Conservation (phyloP, 1,140 invertebrate species). For the Forficula auricularia region DNA sequence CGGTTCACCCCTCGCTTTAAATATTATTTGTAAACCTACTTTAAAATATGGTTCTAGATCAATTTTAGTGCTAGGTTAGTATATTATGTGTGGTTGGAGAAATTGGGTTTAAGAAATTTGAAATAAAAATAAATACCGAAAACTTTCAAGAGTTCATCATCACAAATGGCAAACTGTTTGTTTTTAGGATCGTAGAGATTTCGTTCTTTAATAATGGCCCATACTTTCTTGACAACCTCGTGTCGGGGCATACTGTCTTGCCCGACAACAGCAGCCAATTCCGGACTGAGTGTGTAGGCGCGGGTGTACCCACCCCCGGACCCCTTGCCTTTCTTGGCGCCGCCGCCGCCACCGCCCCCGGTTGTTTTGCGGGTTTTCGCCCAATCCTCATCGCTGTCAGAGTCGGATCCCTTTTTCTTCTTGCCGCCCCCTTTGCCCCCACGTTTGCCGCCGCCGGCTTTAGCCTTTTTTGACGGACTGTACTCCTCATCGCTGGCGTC, state of each 20-base stretch:
- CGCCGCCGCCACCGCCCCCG: slow-evolving; percentile 25
- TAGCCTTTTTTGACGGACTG: slow-evolving; percentile 39
- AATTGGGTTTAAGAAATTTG: not conserved
- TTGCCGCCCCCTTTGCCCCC: slow-evolving; percentile 26
- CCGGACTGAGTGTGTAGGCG: slow-evolving; percentile 64
- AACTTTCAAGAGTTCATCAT: slow-evolving; percentile 74
- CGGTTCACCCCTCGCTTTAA: too few species aligned
- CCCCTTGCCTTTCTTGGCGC: slow-evolving; percentile 22
- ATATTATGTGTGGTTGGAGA: not conserved
- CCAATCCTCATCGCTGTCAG: slow-evolving; percentile 62
- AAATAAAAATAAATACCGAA: slow-evolving; percentile 37
- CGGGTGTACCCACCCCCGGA: slow-evolving; percentile 59
- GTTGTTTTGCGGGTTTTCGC: slow-evolving; percentile 39
- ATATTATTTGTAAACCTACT: too few species aligned
- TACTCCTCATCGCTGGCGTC: slow-evolving; percentile 50
- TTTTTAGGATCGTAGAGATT: slow-evolving; percentile 83
- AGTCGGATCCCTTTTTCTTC: slow-evolving; percentile 55
- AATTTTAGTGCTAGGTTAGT: too few species aligned
- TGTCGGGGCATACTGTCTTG: slow-evolving; percentile 69
- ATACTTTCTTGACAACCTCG: slow-evolving; percentile 83
- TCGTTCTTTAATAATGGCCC: slow-evolving; percentile 81
- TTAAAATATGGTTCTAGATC: too few species aligned
- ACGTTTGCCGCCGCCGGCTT: slow-evolving; percentile 26
- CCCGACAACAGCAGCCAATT: slow-evolving; percentile 69
- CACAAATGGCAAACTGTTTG: slow-evolving; percentile 84